Conservation (phyloP, 2,888 invertebrate species). For the Reticulitermes lucifugus region DNA sequence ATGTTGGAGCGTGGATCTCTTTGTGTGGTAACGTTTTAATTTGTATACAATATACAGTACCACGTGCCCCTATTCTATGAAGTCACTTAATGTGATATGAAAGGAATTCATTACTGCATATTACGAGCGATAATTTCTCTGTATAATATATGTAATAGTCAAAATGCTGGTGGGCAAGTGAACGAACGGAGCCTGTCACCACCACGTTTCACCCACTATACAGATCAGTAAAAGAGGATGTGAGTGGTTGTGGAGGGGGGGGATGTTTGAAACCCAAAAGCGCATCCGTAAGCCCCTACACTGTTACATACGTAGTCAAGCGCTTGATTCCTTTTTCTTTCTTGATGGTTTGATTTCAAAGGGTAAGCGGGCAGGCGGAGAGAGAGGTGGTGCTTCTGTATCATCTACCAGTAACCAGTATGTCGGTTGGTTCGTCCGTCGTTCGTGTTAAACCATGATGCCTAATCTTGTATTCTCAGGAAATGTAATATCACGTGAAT, state of each 20-base stretch:
- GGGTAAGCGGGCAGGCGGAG: slow-evolving; percentile 45
- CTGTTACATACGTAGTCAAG: slow-evolving; percentile 22
- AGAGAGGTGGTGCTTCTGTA: slow-evolving; percentile 15
- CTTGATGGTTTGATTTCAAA: slow-evolving; percentile 49
- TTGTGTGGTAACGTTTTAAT: not conserved
- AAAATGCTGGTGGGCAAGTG: slow-evolving; percentile 42
- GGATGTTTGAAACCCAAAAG: slow-evolving; percentile 36
- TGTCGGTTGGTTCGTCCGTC: not conserved
- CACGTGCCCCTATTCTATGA: slow-evolving; percentile 14
- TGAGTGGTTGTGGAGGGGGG: not conserved
- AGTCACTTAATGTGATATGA: not conserved
- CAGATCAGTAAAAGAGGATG: slow-evolving; percentile 41
- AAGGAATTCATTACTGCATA: slow-evolving; percentile 33
- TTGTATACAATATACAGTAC: not conserved
- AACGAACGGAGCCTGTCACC: slow-evolving; percentile 32
- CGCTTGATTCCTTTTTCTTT: slow-evolving; percentile 48
- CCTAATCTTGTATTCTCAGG: slow-evolving; percentile 27
- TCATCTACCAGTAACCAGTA: slow-evolving; percentile 41
- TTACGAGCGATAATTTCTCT: slow-evolving; percentile 27
- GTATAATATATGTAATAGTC: slow-evolving; percentile 19
- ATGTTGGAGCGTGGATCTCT: not conserved
- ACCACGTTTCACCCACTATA: slow-evolving; percentile 30
- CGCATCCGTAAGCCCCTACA: slow-evolving; percentile 36
- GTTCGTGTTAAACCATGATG: slow-evolving; percentile 14
- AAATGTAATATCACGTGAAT: too few relatives aligned